Conservation (phyloP, 2,797 vertebrate species). For the Cottoperca gobio region DNA sequence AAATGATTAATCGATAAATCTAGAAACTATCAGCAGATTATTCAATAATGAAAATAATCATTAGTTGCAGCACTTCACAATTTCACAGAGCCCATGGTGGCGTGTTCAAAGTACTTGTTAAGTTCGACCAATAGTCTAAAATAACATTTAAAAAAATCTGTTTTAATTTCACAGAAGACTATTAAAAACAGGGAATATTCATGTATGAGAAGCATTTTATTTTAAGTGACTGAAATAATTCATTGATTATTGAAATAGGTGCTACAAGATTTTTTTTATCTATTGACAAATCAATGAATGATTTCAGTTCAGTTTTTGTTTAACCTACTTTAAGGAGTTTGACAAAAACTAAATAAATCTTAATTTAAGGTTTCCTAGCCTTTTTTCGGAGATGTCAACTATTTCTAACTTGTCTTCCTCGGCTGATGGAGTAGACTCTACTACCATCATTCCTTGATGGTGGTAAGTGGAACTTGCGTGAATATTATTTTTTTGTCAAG, state of each 20-base stretch:
- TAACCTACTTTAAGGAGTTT: neutral
- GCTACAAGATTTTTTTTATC: no score
- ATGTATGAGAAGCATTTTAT: neutral
- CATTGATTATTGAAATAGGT: neutral
- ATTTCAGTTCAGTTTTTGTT: no score
- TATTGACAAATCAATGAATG: no score
- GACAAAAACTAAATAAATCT: neutral
- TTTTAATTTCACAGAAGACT: neutral
- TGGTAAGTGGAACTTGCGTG: neutral
- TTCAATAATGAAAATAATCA: no score
- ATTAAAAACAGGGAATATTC: neutral
- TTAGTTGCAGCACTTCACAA: no score
- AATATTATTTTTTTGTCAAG: no score
- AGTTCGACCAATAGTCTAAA: neutral
- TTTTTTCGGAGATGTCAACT: neutral
- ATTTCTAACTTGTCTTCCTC: neutral
- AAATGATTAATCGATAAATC: no score
- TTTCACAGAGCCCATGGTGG: no score
- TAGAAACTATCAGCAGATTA: no score
- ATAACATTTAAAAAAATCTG: neutral
- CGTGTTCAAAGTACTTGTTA: neutral
- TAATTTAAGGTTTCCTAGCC: neutral
- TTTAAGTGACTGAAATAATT: neutral
- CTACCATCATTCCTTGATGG: no score
- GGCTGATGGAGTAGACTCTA: neutral